Base-by-base conservation (phyloP, 2,888 invertebrate genomes). In the Epinotia demarniana region DNA sequence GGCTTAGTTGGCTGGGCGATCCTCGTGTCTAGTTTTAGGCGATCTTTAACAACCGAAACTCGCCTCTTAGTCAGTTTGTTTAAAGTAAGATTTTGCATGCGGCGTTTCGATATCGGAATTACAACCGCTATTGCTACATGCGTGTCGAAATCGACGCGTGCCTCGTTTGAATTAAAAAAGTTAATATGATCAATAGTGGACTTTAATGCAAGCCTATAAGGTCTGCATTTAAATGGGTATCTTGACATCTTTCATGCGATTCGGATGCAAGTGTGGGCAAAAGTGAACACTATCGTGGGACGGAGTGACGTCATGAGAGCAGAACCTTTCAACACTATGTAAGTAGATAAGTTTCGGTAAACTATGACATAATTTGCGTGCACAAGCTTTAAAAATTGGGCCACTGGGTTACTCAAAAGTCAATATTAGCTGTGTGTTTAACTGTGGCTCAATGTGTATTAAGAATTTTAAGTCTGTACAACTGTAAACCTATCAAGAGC, bases 111-210 rank as follows among this genome's bases (percentile, higher is more conserved):
- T 88, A 87, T 87, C 85, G 83, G 82, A 84, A 84, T 84, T 83
- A 86, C 82, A 76, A 76, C 79, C 78, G 77, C 69, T 72, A 66
- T 67, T 67, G 78, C 80, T 78, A 82, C 82, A 80, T 78, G 78
- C 78, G 81, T 92, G 91, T 91, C 85, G 92, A 89, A 92, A 92
- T 86, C 80, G 90, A 88, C 92, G 91, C 92, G 91, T 92, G 92
- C 89, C 89, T 84, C 78, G 80, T 83, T 85, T 77, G 79, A 82
- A 84, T 81, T 80, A 80, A 79, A 78, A 78, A 49, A 74, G 70
- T 72, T 23, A 27, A 63, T 49, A 76, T 72, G 57, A 74, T 79
- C 81, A 78, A 72, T 88, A 82, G 82, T 84, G 76, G 78, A 80
- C 86, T 84, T 82, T 86, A 84, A 78, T 8, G 0, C 6, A n/a